These are phyloP conservation scores for Balearica regulorum DNA, from an alignment of 2,797 vertebrate genomes.

Conservation along the genomic window DNA sequence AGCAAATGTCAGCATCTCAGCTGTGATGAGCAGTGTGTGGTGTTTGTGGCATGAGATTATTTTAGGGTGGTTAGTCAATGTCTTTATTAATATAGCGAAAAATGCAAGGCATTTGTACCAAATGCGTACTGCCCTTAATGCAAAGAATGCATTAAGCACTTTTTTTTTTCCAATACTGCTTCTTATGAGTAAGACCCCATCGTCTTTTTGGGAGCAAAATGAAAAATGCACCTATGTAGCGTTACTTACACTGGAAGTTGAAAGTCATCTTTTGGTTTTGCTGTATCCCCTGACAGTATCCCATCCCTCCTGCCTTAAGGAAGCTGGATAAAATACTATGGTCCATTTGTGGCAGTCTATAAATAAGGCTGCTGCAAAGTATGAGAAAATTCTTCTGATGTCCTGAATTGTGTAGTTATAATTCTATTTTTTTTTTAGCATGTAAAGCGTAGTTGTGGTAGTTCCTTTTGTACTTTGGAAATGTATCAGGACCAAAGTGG, in stretches of 20 bases:
- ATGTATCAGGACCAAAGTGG: not conserved
- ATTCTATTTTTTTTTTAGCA: not conserved
- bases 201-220: not conserved
- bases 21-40: not conserved
- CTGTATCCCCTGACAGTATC: not conserved
- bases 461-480: not conserved
- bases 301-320: not conserved
- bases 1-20: conserved; percentile 4
- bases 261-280: not conserved
- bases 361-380: not conserved
- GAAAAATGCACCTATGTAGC: not conserved
- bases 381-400: not conserved
- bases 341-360: not conserved
- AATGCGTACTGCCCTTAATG: not conserved
- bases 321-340: not conserved
- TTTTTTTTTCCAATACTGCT: not conserved
- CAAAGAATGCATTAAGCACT: not conserved
- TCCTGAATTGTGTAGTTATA: not conserved
- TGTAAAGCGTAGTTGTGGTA: not conserved
- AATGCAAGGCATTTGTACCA: not conserved
- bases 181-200: not conserved
- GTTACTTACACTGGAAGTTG: not conserved
- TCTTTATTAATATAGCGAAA: not conserved
- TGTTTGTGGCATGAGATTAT: not conserved
- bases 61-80: not conserved